Conservation (phyloP, 1,140 invertebrate genomes). For the Hermetia illucens region DNA sequence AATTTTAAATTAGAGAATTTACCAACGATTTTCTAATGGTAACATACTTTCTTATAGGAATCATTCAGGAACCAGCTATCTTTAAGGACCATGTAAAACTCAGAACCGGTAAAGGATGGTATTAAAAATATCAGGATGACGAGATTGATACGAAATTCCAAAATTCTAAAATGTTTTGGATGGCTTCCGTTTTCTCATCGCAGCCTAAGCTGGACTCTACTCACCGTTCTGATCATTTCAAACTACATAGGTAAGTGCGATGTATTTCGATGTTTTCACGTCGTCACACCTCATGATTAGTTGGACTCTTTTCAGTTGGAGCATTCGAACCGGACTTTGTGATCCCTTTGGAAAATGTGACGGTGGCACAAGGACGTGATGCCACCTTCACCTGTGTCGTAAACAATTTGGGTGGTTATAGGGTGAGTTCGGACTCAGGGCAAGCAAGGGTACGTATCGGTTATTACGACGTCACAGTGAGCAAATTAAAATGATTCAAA, state of each 20-base stretch:
- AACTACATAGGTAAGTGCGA: conserved; percentile 26
- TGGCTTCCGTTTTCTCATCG: background rate
- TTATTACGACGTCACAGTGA: conserved; percentile 17
- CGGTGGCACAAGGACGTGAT: conserved; percentile 70
- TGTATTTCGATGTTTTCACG: too few species aligned
- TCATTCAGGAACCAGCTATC: background rate
- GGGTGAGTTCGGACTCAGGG: conserved; percentile 77
- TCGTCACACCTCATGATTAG: too few species aligned
- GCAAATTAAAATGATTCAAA: too few species aligned
- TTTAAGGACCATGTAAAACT: background rate
- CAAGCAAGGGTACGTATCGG: conserved; percentile 59
- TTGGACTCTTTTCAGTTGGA: conserved; percentile 29
- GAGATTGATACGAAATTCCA: background rate
- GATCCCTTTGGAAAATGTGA: conserved; percentile 72
- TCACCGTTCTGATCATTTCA: conserved; percentile 15
- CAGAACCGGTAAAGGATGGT: background rate
- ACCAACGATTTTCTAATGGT: too few species aligned
- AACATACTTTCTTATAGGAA: background rate
- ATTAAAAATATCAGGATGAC: background rate
- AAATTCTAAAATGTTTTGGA: background rate
- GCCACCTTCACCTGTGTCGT: conserved; percentile 82
- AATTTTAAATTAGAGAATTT: too few species aligned
- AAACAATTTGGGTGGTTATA: conserved; percentile 80
- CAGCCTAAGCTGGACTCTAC: conserved; percentile 10
- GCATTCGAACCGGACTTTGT: conserved; percentile 73